Base-by-base conservation (phyloP, 2,888 invertebrate species). In the Cataglyphis altisquamis region DNA sequence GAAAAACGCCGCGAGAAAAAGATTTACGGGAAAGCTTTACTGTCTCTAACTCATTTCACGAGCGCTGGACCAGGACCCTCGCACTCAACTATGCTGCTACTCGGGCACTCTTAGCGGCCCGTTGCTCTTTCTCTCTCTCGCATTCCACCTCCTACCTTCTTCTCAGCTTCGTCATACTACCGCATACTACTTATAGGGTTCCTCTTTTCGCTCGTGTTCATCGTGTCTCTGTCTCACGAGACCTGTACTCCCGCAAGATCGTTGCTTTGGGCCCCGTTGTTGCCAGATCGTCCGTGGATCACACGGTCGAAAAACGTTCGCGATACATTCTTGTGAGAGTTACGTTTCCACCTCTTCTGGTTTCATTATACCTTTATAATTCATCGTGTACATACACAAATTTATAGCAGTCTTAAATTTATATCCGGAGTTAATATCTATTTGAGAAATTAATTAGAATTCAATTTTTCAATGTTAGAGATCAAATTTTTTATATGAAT, bases 241-340 rank as follows among this genome's bases (percentile, higher is more conserved):
- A 90, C 91, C 90, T 89, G 87, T 91, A 87, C 87, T 90, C 90
- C 91, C 86, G 86, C 91, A 84, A 90, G 90, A 90, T 90, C 90
- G 67, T 84, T 89, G 86, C 85, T 83, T 86, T 81, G 84, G 52
- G 72, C 84, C 77, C 75, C 90, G 89, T 89, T 90, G 90, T 90
- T 90, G 93, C 93, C 93, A 94, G 91, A 92, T 94, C 93, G 91
- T 91, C 89, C 87, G 84, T 87, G 88, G 84, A 84, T 87, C 89
- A 87, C 87, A 84, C 88, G 88, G 84, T 91, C 88, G 84, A 84
- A 90, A 89, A 86, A 86, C 88, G 89, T 90, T 86, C 88, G 62
- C 68, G 74, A 67, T 72, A 68, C 82, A 25, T 83, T 85, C 85
- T 82, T 62, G 55, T 68, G 66, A 72, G 66, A 72, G 80, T 80